Evolutionary conservation across 2,888 invertebrate genomes (phyloP), one percentile per base, ranked within the genome.

Genomic region (Unio delphinus): DNA sequence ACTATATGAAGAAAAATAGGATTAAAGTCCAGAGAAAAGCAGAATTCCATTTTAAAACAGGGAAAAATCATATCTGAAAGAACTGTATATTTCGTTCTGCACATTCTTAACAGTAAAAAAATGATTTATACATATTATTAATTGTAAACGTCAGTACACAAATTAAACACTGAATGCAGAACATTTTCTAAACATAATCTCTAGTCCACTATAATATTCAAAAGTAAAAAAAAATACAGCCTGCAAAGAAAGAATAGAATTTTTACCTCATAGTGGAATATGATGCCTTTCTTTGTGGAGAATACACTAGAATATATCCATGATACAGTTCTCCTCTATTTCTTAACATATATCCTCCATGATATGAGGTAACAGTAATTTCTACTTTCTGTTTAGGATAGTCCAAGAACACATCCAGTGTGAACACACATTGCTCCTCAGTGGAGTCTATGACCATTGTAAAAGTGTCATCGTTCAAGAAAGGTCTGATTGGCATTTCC

Each of bases 231-330:
- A 20, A 11, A 11, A 26, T 2, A 17, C 15, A 58, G 34, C 2
- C 1, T 26, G 1, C 8, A 57, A 26, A 45, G 23, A 26, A 45
- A n/a, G 23, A 64, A 54, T 7, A 54, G 4, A 56, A 59, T 18
- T 75, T 81, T 80, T 76, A 90, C 96, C 95, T 95, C 73, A 98
- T 92, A 60, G 96, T 97, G 7, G 96, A 95, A 80, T 98, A 92
- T 18, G 97, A 98, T 45, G 98, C 97, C 93, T 95, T 96, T 88
- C 98, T 93, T 90, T 97, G 96, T 15, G 97, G 95, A 0, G 97
- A 98, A 90, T 96, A 98, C 73, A 97, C 96, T 77, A 98, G 93
- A 85, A 98, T 96, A 88, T 96, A 97, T 45, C 98, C 98, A 88
- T 98, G 98, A 77, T 96, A 96, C 67, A 97, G 74, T 26, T 78